Conservation (phyloP, 2,113 vertebrate genomes). For the Boulengeromyrus knoepffleri region DNA sequence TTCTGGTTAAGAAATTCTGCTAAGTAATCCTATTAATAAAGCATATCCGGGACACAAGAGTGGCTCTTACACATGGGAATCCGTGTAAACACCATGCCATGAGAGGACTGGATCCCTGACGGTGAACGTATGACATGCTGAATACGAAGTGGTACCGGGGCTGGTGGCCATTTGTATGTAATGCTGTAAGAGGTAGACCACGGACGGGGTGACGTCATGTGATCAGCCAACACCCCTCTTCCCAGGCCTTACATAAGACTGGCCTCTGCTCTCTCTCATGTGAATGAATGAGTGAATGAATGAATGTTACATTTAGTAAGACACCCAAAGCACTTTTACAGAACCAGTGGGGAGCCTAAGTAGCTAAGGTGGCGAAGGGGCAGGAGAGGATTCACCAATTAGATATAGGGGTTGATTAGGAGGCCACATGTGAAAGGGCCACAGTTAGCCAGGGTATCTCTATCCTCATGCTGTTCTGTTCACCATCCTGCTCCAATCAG, state of each 20-base stretch:
- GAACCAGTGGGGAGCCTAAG: background rate
- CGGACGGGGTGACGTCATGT: background rate
- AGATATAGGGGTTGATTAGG: background rate
- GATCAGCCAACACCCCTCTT: background rate
- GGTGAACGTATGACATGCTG: background rate
- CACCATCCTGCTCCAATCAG: background rate
- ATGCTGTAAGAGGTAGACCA: background rate
- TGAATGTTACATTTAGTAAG: background rate
- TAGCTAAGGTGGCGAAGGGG: background rate
- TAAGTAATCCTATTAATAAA: slow-evolving; percentile 6
- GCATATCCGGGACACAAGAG: background rate
- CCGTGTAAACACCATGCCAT: background rate
- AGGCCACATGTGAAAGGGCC: background rate
- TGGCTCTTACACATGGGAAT: background rate
- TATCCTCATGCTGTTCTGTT: background rate
- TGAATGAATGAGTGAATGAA: background rate
- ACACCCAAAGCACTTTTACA: background rate
- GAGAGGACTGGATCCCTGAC: background rate
- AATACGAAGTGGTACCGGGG: background rate
- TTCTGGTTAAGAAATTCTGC: background rate
- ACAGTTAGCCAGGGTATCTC: background rate
- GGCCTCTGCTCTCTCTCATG: background rate
- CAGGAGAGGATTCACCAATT: background rate
- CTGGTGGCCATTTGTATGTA: background rate
- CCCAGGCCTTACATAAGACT: background rate